phyloP scores from a whole-genome alignment of 2,797 vertebrate genomes.

The Microcaecilia unicolor region DNA sequence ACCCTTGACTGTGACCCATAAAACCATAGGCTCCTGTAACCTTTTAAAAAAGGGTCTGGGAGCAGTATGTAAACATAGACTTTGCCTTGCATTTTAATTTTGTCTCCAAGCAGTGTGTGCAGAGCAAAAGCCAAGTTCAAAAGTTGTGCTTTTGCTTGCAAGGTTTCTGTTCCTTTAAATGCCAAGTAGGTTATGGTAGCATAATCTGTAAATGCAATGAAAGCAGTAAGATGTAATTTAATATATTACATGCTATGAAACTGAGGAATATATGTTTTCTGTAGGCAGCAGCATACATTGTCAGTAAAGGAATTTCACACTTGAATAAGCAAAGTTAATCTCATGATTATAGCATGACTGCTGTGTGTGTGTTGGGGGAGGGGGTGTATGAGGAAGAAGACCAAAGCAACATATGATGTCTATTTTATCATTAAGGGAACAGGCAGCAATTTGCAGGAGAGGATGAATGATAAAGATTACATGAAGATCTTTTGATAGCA shows the following conservation, averaged over 20 bases:
- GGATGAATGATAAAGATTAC: conserved; percentile 5
- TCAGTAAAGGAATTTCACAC: too few relatives aligned
- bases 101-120: too few relatives aligned
- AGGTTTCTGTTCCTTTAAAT: conserved; percentile 25
- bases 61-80: not conserved
- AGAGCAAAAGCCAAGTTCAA: conserved; percentile 12
- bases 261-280: conserved; percentile 42
- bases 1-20: too few relatives aligned
- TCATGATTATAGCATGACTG: conserved; percentile 50
- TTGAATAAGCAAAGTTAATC: conserved; percentile 64
- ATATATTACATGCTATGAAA: too few relatives aligned
- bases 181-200: conserved; percentile 30
- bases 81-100: too few relatives aligned
- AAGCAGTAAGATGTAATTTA: conserved; percentile 36
- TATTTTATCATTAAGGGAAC: too few relatives aligned
- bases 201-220: conserved; percentile 17
- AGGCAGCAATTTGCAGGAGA: conserved; percentile 10
- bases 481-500: too few relatives aligned
- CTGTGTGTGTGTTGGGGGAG: conserved; percentile 35
- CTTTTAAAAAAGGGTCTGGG: not conserved
- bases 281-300: too few relatives aligned
- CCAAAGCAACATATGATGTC: too few relatives aligned
- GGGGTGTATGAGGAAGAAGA: too few relatives aligned
- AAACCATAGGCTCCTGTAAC: too few relatives aligned
- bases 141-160: conserved; percentile 3